A percentile compares a stretch with the other conserved stretches of the same genome.
Conservation (phyloP, 2,113 vertebrate species). For the Ariopsis seemanni region DNA sequence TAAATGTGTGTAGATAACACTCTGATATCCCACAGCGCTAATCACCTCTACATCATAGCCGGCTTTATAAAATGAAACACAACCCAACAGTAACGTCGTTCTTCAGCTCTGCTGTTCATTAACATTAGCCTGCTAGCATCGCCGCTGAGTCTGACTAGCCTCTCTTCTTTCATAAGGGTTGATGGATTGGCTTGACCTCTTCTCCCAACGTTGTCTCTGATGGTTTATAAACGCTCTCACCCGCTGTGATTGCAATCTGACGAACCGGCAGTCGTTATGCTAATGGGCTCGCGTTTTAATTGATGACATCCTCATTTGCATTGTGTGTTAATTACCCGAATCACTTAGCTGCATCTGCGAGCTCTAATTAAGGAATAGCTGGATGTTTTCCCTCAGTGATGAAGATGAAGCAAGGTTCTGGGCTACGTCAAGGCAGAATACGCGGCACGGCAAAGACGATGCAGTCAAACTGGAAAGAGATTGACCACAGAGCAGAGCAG, state of each 20-base stretch:
- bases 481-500: not conserved
- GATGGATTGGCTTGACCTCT: constrained; percentile 65
- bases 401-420: constrained; percentile 40
- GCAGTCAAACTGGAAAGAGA: constrained; percentile 16
- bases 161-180: constrained; percentile 43
- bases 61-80: not conserved
- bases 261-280: constrained; percentile 67
- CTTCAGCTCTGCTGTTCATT: not conserved
- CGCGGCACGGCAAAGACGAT: not conserved
- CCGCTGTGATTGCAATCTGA: constrained; percentile 61
- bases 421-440: constrained; percentile 21
- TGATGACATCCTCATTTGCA: constrained; percentile 73
- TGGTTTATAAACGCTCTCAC: constrained; percentile 66
- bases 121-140: not conserved
- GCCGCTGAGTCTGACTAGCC: constrained; percentile 18
- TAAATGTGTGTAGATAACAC: not conserved
- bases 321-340: constrained; percentile 72
- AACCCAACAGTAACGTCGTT: not conserved
- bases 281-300: constrained; percentile 76
- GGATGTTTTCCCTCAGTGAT: constrained; percentile 50
- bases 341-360: constrained; percentile 65
- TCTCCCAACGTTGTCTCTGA: constrained; percentile 46
- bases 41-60: not conserved
- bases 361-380: constrained; percentile 64
- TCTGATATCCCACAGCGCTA: not conserved